Evolutionary conservation across 2,888 invertebrate genomes (phyloP).

Genomic region (Melipona bicolor): DNA sequence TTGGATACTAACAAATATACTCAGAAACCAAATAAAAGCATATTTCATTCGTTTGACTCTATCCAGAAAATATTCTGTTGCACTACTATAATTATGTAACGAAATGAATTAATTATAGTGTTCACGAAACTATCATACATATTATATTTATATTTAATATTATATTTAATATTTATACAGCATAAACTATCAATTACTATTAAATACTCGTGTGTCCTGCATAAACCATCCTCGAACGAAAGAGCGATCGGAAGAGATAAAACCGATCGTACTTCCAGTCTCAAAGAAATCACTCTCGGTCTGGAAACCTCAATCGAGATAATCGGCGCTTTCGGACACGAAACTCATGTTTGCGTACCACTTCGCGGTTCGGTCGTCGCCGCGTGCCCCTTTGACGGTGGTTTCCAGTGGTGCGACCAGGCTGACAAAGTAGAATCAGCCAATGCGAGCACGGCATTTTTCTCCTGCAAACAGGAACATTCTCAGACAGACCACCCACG

Average conservation of each 20-base stretch:
- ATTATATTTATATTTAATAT: too few species aligned
- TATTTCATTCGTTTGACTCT: too few species aligned
- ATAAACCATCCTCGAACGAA: not conserved
- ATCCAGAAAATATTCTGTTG: too few species aligned
- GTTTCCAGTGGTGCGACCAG: conserved; percentile 8
- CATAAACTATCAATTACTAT: not conserved
- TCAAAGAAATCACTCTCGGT: conserved; percentile 2
- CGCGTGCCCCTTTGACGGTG: conserved; percentile 1
- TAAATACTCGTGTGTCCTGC: not conserved
- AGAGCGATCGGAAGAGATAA: not conserved
- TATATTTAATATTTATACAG: too few species aligned
- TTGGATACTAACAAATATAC: too few species aligned
- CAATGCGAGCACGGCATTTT: conserved; percentile 34
- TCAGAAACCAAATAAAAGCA: too few species aligned
- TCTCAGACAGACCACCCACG: conserved; percentile 50
- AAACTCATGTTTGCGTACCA: conserved; percentile 61
- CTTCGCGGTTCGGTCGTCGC: conserved; percentile 43
- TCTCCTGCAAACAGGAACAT: conserved; percentile 61
- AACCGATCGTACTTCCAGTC: not conserved
- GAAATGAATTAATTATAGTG: too few species aligned
- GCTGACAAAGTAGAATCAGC: conserved; percentile 35
- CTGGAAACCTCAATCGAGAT: not conserved
- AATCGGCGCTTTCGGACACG: conserved; percentile 50
- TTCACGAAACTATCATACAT: too few species aligned
- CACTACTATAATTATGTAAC: too few species aligned